These are phyloP conservation scores for Drosophila lacteicornis DNA, from an alignment of 1,140 invertebrate species.

Conservation along the genomic window DNA sequence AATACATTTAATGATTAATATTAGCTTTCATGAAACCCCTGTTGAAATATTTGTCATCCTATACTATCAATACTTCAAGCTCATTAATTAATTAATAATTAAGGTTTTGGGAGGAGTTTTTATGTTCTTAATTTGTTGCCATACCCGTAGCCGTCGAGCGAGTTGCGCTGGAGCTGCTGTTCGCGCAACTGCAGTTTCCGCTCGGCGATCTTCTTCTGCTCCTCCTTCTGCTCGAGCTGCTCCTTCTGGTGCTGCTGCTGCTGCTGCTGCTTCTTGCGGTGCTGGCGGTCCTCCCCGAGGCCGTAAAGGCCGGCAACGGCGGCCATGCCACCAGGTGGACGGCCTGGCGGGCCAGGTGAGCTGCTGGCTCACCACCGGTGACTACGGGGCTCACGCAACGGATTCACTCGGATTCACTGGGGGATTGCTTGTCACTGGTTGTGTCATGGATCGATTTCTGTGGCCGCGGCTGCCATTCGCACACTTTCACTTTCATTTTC, in stretches of 20 bases:
- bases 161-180: constrained; percentile 73
- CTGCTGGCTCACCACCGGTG: background rate
- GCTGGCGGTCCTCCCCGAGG: constrained; percentile 84
- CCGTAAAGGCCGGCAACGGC: constrained; percentile 84
- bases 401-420: constrained; percentile 29
- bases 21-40: too few relatives aligned
- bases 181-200: constrained; percentile 74
- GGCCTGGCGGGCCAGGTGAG: constrained; percentile 9
- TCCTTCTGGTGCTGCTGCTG: constrained; percentile 82
- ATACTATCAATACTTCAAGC: too few relatives aligned
- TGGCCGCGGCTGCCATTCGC: constrained; percentile 32
- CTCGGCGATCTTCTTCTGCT: constrained; percentile 82
- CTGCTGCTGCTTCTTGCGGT: constrained; percentile 83
- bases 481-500: constrained; percentile 29
- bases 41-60: too few relatives aligned
- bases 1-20: too few relatives aligned
- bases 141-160: constrained; percentile 77
- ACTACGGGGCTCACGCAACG: constrained; percentile 4
- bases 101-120: background rate
- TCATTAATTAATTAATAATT: too few relatives aligned
- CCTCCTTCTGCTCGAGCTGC: constrained; percentile 82
- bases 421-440: constrained; percentile 34
- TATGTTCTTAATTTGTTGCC: background rate
- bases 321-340: constrained; percentile 64
- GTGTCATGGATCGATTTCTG: constrained; percentile 40